A percentile compares a stretch with the other conserved stretches of the same genome.
Evolutionary conservation across 2,113 vertebrate species (phyloP).

Genomic region (Tautogolabrus adspersus): DNA sequence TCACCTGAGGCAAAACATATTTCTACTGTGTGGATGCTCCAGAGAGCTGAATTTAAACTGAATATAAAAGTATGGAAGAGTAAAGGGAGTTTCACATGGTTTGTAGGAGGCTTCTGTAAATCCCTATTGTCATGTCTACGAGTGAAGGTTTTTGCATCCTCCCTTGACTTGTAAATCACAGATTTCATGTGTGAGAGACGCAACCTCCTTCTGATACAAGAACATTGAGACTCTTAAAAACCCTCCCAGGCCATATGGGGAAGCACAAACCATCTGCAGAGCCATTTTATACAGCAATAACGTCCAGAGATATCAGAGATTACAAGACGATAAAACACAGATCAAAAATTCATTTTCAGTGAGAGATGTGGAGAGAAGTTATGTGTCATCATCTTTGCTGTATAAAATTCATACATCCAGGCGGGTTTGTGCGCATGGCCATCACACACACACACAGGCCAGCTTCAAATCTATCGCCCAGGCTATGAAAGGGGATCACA

Average conservation of each 20-base stretch:
- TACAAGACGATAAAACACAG: conserved; percentile 69
- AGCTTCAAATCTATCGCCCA: conserved; percentile 30
- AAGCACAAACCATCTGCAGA: conserved; percentile 59
- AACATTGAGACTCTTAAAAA: conserved; percentile 58
- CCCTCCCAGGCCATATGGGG: conserved; percentile 44
- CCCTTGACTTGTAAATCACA: conserved; percentile 31
- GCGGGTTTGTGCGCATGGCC: conserved; percentile 12
- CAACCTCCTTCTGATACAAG: conserved; percentile 35
- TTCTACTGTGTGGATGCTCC: conserved; percentile 27
- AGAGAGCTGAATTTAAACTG: neutral
- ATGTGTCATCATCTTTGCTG: conserved; percentile 67
- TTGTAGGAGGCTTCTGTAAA: conserved; percentile 15
- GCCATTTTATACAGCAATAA: conserved; percentile 71
- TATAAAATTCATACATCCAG: conserved; percentile 52
- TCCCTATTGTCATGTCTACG: conserved; percentile 1
- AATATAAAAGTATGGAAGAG: conserved; percentile 18
- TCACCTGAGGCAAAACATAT: conserved; percentile 11
- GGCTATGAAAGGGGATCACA: conserved; percentile 44
- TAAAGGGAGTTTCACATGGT: neutral
- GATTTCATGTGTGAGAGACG: conserved; percentile 31
- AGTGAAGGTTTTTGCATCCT: conserved; percentile 31
- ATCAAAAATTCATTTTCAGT: conserved; percentile 65
- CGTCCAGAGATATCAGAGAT: conserved; percentile 63
- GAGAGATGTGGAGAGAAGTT: conserved; percentile 35
- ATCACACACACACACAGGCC: conserved; percentile 5